phyloP scores from a whole-genome alignment of 2,113 vertebrate species.

The Chamaea fasciata region DNA sequence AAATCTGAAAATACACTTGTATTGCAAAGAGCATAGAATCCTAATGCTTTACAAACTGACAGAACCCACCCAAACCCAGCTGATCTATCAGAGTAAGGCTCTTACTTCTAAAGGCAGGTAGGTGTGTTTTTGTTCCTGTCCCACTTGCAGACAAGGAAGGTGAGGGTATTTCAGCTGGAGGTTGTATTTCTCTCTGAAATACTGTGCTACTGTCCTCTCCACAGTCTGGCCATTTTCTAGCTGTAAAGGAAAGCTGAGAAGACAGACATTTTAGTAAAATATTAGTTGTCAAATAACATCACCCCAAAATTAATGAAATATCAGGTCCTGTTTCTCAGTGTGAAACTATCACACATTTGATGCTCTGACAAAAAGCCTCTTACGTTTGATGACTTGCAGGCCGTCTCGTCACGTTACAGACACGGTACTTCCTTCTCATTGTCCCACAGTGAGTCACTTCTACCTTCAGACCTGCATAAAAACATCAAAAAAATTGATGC shows the following conservation, averaged over 20 bases:
- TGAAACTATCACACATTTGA: not conserved
- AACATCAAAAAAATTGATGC: slow-evolving; percentile 19
- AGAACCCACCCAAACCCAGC: not conserved
- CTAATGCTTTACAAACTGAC: not conserved
- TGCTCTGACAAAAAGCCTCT: slow-evolving; percentile 34
- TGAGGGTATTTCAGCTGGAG: slow-evolving; percentile 98
- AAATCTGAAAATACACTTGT: not conserved
- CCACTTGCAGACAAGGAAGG: slow-evolving; percentile 97
- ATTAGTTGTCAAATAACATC: not conserved
- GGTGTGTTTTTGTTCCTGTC: slow-evolving; percentile 99
- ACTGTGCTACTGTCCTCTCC: slow-evolving; percentile 98
- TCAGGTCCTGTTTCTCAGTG: not conserved
- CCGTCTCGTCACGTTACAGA: slow-evolving; percentile 95
- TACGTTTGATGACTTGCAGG: slow-evolving; percentile 99
- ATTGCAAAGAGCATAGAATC: not conserved
- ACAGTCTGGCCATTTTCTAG: slow-evolving; percentile 98
- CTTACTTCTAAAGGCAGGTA: slow-evolving; percentile 98
- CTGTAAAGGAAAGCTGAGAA: slow-evolving; percentile 91
- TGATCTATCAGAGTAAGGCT: not conserved
- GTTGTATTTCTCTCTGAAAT: slow-evolving; percentile 98
- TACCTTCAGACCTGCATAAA: slow-evolving; percentile 90
- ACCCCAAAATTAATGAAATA: not conserved
- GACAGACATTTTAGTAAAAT: not conserved
- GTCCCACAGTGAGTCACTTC: slow-evolving; percentile 99
- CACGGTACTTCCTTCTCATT: slow-evolving; percentile 98